phyloP scores from a whole-genome alignment of 2,888 invertebrate genomes.

The Spialia ferax region DNA sequence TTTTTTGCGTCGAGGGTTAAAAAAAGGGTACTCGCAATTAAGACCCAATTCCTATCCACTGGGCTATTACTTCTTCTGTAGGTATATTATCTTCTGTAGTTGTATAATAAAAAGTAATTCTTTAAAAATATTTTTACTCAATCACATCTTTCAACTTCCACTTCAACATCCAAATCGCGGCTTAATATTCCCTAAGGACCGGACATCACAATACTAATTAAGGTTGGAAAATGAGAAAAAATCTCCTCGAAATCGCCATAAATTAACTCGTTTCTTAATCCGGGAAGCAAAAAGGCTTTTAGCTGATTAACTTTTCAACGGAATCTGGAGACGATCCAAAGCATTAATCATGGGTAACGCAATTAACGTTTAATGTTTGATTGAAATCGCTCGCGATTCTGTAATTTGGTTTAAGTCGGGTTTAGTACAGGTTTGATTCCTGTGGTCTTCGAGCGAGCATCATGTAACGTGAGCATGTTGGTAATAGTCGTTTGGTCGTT shows the following conservation, averaged over 20 bases:
- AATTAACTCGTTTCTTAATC: conserved; percentile 79
- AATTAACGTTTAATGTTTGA: conserved; percentile 77
- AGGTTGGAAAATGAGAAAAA: conserved; percentile 62
- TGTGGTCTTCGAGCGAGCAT: too few relatives aligned
- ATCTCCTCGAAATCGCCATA: conserved; percentile 68
- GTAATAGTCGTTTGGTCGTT: too few relatives aligned
- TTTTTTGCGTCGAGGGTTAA: too few relatives aligned
- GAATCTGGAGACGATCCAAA: conserved; percentile 71
- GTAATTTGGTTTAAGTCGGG: not conserved
- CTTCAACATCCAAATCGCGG: not conserved
- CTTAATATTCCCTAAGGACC: conserved; percentile 9
- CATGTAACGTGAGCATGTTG: too few relatives aligned
- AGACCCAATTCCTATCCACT: too few relatives aligned
- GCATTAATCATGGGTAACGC: conserved; percentile 79
- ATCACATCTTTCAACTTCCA: not conserved
- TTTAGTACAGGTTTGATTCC: not conserved
- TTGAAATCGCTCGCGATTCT: conserved; percentile 48
- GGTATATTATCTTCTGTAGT: too few relatives aligned
- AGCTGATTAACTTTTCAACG: conserved; percentile 82
- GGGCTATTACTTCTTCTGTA: too few relatives aligned
- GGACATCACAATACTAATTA: conserved; percentile 59
- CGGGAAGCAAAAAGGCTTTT: conserved; percentile 74
- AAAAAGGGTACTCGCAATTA: too few relatives aligned
- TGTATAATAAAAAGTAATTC: too few relatives aligned
- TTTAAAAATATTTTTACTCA: not conserved